Base-by-base conservation (phyloP, 2,113 vertebrate species). In the Urocynchramus pylzowi region DNA sequence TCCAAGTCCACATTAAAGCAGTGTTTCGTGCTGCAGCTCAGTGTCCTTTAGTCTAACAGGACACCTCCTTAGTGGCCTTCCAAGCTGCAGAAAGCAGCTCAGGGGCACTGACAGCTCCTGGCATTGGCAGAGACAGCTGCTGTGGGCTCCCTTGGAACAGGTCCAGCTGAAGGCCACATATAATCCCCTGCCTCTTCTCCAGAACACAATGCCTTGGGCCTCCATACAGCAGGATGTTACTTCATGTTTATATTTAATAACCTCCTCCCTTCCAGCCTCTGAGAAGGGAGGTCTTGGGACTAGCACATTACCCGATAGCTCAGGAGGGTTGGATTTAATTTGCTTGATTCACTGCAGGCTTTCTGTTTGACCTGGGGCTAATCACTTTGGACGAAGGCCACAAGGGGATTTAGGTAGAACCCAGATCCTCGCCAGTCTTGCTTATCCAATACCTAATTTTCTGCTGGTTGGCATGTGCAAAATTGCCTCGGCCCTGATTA, bases 361-460 rank as follows among this genome's bases (percentile, higher is more conserved):
- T 95, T 95, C 47, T 89, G 6, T 93, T 90, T 96, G 93, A 95
- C 96, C 93, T 91, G 81, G 53, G 81, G 95, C 81, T 96, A 95
- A 96, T 96, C 89, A 49, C 41, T 95, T 91, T 96, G 94, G 93
- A 96, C 2, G 16, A 87, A 84, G 87, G 93, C 95, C 95, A 94
- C 93, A 79, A 82, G 84, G 87, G 84, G 96, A 95, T 96, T 97
- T 96, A 97, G 93, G 94, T 84, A 84, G 83, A 96, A 78, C 91
- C 35, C 76, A 89, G 73, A 89, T 89, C 73, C 68, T 95, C 0
- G 1, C 84, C 89, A 89, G 39, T 60, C 60, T 87, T 95, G 68
- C 94, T 95, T 96, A 95, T 95, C 91, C 95, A 95, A 77, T 96
- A 92, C 76, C 80, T 93, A 95, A 95, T 93, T 96, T 96, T 97